Base-by-base conservation (phyloP, 2,888 invertebrate species). In the Sarcophaga subvicina region DNA sequence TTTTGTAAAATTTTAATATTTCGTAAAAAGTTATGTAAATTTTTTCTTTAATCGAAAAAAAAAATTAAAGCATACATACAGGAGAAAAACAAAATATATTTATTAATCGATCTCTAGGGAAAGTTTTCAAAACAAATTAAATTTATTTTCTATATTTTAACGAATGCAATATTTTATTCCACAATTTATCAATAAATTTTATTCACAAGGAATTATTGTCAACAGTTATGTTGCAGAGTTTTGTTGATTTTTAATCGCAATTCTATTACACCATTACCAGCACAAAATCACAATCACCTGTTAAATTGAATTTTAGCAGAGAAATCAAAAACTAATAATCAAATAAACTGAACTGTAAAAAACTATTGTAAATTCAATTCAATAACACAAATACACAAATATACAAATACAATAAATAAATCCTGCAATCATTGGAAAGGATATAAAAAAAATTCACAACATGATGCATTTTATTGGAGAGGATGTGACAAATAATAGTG, bases 401-500 rank as follows among this genome's bases (percentile, higher is more conserved):
- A 25, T 12, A 11, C 12, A 11, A 37, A 8, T 27, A 60, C 37
- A 62, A 12, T 72, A 60, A 37, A 37, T 37, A 60, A 37, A 37
- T 37, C 37, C 37, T 37, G 37, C 37, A 37, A 8, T 37, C 2
- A 37, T 37, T 37, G 8, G 10, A 8, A 37, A 37, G 8, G 8
- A 37, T 37, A 37, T 10, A 37, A 8, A 37, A 27, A 27, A 37
- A 37, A 37, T 37, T 37, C 22, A 59, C 37, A 37, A 47, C 25
- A 59, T 72, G 45, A 45, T 59, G n/a, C 27, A 66, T 80, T 72
- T 66, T 37, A 20, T 20, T 72, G 67, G n/a, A 20, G n/a, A 20
- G n/a, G 25, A 54, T 73, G 72, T 73, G 54, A 83, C 78, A 78
- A 83, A 67, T 83, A 73, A 62, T 62, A 72, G 37, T 62, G 49